Conservation (phyloP, 2,797 vertebrate genomes). For the Triplophysa bombifrons region DNA sequence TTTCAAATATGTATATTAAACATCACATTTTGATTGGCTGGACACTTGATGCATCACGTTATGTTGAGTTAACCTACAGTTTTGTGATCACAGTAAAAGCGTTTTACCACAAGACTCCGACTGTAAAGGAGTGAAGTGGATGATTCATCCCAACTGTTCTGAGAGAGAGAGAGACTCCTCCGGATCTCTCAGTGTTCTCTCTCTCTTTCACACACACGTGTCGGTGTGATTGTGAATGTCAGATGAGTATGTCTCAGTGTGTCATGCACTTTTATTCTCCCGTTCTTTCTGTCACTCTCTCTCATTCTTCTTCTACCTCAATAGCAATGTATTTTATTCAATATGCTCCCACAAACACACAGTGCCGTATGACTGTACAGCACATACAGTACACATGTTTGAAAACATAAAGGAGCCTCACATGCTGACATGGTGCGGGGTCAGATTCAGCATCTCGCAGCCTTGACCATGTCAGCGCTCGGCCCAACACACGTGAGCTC, state of each 20-base stretch:
- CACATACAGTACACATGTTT: background rate
- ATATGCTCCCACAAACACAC: background rate
- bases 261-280: conserved; percentile 53
- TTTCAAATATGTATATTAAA: no score
- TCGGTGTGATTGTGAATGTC: conserved; percentile 46
- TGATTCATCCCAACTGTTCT: conserved; percentile 51
- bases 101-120: conserved; percentile 29
- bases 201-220: conserved; percentile 33
- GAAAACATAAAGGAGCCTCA: background rate
- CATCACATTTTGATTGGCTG: background rate
- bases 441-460: conserved; percentile 25
- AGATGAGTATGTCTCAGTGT: conserved; percentile 40
- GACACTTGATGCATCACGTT: no score
- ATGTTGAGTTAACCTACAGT: background rate
- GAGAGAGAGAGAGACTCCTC: conserved; percentile 25
- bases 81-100: background rate
- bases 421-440: background rate
- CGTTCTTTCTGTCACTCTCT: conserved; percentile 36
- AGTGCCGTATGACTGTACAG: background rate
- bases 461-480: conserved; percentile 21
- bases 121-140: conserved; percentile 32
- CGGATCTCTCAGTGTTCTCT: conserved; percentile 33
- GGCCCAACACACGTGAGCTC: conserved; percentile 27
- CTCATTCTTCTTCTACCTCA: conserved; percentile 31
- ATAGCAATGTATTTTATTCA: background rate